These are phyloP conservation scores for Cochlearius cochlearius DNA, from an alignment of 2,113 vertebrate species.

Conservation along the genomic window DNA sequence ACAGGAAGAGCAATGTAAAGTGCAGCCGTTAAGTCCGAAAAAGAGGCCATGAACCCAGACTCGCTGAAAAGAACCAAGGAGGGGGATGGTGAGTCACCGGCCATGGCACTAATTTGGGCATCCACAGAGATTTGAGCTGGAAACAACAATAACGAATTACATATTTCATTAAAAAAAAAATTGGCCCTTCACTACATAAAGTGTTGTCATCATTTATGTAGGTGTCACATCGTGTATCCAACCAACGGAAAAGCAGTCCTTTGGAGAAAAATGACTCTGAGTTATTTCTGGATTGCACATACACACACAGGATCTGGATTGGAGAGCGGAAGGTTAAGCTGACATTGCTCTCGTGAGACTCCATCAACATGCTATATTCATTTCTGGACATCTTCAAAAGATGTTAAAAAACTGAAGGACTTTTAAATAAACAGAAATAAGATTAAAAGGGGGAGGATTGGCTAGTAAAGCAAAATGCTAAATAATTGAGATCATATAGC, in stretches of 20 bases:
- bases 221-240: background rate
- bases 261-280: background rate
- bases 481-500: background rate
- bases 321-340: background rate
- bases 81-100: background rate
- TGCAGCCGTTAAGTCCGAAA: background rate
- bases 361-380: background rate
- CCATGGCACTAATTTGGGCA: background rate
- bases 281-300: background rate
- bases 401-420: background rate
- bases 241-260: background rate
- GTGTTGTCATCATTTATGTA: background rate
- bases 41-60: background rate
- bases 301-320: background rate
- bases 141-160: background rate
- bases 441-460: background rate
- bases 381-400: background rate
- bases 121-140: background rate
- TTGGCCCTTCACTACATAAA: background rate
- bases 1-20: background rate
- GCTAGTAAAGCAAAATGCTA: background rate
- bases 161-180: background rate
- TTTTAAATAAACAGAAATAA: background rate
- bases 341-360: background rate
- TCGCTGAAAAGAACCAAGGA: background rate